These are phyloP conservation scores for Salminus brasiliensis DNA, from an alignment of 2,113 vertebrate genomes.

Conservation along the genomic window DNA sequence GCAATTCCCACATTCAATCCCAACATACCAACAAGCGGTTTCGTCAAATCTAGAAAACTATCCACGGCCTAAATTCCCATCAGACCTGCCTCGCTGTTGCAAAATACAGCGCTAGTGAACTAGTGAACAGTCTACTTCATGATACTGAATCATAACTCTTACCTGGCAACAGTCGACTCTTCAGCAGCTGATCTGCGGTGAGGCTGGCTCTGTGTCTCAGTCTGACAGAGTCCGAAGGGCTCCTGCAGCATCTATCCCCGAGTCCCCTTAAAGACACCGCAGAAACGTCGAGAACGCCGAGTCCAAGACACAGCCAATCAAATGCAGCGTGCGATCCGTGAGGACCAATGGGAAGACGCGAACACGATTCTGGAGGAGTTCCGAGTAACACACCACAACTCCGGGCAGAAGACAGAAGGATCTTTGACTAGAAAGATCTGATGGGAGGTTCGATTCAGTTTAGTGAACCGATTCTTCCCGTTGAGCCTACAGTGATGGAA, in stretches of 20 bases:
- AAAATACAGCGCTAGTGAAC: too few relatives aligned
- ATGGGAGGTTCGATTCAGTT: neutral
- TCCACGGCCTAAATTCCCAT: too few relatives aligned
- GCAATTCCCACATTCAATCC: neutral
- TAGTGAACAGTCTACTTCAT: too few relatives aligned
- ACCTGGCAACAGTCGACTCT: neutral
- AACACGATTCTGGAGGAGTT: neutral
- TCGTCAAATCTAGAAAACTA: too few relatives aligned
- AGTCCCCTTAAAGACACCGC: neutral
- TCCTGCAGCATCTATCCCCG: neutral
- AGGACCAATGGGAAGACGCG: neutral
- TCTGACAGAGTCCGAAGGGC: neutral
- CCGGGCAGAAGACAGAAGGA: neutral
- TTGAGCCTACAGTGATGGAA: too few relatives aligned
- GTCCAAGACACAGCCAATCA: conserved; percentile 50
- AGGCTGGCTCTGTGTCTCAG: neutral
- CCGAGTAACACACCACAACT: neutral
- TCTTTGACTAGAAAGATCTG: neutral
- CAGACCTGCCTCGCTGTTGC: too few relatives aligned
- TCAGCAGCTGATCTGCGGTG: neutral
- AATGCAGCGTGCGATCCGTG: neutral
- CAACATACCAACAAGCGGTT: neutral
- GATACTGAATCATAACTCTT: neutral
- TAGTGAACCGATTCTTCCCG: neutral
- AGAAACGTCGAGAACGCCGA: conserved; percentile 61